phyloP scores from a whole-genome alignment of 2,888 invertebrate genomes.

The Anaspis maculata region DNA sequence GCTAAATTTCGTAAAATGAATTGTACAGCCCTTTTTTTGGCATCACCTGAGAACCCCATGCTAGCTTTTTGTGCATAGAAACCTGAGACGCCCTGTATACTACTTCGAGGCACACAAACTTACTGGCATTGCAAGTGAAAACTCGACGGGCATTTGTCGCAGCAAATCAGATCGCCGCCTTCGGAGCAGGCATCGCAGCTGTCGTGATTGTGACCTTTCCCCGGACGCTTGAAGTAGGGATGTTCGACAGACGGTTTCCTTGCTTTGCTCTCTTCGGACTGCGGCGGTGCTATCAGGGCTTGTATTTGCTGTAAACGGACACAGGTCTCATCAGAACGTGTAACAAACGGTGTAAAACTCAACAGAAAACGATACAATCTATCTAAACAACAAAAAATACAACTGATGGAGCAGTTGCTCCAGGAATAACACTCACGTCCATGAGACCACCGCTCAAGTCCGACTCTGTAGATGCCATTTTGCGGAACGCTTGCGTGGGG shows the following conservation, averaged over 20 bases:
- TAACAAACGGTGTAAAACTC: conserved; percentile 3
- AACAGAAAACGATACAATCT: too few relatives aligned
- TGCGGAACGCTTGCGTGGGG: too few relatives aligned
- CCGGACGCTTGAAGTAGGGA: conserved; percentile 77
- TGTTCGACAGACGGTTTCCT: conserved; percentile 54
- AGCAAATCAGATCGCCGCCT: conserved; percentile 91
- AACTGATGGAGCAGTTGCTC: too few relatives aligned
- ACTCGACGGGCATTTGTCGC: conserved; percentile 91
- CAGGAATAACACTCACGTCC: conserved; percentile 63
- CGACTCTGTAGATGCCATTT: too few relatives aligned
- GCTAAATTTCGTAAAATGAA: too few relatives aligned
- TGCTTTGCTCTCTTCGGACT: conserved; percentile 57
- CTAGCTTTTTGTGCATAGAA: too few relatives aligned
- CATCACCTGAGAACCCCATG: too few relatives aligned
- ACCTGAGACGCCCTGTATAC: too few relatives aligned
- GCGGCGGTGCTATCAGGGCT: conserved; percentile 79
- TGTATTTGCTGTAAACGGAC: conserved; percentile 73
- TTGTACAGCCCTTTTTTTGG: too few relatives aligned
- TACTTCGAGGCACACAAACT: conserved; percentile 41
- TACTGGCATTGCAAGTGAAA: conserved; percentile 96
- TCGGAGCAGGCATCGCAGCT: conserved; percentile 91
- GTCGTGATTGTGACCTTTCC: conserved; percentile 87
- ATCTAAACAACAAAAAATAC: too few relatives aligned
- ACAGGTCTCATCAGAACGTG: too few relatives aligned
- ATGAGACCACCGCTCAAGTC: conserved; percentile 75